Evolutionary conservation across 2,113 vertebrate species (phyloP).

Genomic region (Oriolus oriolus): DNA sequence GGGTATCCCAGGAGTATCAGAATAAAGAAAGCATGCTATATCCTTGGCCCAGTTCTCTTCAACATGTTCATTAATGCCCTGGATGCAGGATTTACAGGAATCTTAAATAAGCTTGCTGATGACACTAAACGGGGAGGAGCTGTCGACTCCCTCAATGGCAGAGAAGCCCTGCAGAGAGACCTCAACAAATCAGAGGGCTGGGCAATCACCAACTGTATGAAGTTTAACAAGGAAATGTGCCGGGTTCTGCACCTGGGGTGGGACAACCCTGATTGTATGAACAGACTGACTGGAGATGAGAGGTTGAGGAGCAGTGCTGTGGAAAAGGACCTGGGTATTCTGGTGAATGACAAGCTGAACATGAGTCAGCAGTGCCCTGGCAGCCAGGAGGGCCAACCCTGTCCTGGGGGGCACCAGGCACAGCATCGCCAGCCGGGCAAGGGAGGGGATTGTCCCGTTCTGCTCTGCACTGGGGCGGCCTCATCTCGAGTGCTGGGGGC

Average conservation of each 20-base stretch:
- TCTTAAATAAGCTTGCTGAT: neutral
- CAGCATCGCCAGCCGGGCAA: accelerated
- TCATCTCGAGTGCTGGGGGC: neutral
- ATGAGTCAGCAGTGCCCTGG: neutral
- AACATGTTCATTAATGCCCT: neutral
- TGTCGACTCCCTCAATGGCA: neutral
- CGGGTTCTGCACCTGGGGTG: neutral
- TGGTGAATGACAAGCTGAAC: accelerated
- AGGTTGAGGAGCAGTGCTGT: neutral
- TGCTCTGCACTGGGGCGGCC: accelerated
- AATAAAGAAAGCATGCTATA: neutral
- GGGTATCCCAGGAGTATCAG: neutral
- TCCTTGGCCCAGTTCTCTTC: neutral
- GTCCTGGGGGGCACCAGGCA: neutral
- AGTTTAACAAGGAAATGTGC: neutral
- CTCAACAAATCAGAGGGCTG: neutral
- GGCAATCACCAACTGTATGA: neutral
- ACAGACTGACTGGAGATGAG: neutral
- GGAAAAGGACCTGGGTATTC: neutral
- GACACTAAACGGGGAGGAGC: neutral
- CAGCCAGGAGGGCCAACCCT: neutral
- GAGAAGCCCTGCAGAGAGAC: neutral
- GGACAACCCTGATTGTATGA: neutral
- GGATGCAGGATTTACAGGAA: neutral
- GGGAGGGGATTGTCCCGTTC: neutral